Percentiles rank a stretch among this genome's conserved stretches.
These are phyloP conservation scores for Harmothoe impar DNA, from an alignment of 2,888 invertebrate genomes.

Conservation along the genomic window DNA sequence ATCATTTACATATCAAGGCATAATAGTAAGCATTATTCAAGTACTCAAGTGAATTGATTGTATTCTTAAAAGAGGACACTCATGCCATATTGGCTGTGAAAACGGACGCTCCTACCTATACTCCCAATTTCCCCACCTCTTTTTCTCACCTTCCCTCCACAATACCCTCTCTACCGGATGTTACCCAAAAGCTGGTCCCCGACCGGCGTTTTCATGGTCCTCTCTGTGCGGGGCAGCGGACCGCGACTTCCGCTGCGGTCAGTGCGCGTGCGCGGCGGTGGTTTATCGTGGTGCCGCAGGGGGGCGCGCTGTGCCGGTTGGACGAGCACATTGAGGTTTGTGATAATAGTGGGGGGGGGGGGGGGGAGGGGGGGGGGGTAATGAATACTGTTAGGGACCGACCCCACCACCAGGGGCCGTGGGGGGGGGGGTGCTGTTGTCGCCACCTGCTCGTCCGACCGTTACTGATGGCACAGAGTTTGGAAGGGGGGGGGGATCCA, in stretches of 20 bases:
- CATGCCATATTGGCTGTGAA: no score
- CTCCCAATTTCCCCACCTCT: background rate
- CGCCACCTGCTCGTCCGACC: background rate
- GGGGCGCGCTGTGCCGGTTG: background rate
- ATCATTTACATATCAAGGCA: no score
- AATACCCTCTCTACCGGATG: background rate
- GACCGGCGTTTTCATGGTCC: background rate
- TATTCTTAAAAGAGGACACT: no score
- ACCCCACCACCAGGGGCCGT: background rate
- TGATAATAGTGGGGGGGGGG: background rate
- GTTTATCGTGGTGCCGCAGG: conserved; percentile 33
- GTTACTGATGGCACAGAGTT: conserved; percentile 1
- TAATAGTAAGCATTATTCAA: no score
- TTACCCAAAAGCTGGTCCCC: background rate
- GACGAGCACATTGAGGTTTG: conserved; percentile 22
- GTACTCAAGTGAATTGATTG: no score
- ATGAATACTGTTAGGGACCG: conserved; percentile 2
- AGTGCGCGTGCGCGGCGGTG: conserved; percentile 7
- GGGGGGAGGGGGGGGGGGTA: background rate
- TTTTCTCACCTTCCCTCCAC: background rate
- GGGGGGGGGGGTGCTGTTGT: conserved; percentile 13
- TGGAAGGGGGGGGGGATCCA: background rate
- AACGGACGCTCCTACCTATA: background rate
- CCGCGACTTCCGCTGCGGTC: conserved; percentile 33
- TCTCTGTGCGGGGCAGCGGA: background rate